phyloP scores from a whole-genome alignment of 1,140 invertebrate species.

The Diorhabda carinulata region DNA sequence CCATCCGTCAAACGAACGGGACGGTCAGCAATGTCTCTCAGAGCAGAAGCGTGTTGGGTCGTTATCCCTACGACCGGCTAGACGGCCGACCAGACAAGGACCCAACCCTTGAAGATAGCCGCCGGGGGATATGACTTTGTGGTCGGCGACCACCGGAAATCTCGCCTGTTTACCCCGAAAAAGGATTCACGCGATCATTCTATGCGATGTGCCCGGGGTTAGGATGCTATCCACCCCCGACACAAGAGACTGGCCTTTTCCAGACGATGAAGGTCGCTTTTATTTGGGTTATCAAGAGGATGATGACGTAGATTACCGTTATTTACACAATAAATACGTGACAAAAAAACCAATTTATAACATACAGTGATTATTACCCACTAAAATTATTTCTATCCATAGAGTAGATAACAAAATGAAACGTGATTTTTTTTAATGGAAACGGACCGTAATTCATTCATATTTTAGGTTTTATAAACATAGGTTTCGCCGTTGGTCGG shows the following conservation, averaged over 20 bases:
- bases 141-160: conserved; percentile 26
- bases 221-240: conserved; percentile 1
- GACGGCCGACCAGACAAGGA: conserved; percentile 20
- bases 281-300: conserved; percentile 32
- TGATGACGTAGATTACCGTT: not conserved
- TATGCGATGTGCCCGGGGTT: conserved; percentile 13
- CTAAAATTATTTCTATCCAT: no score
- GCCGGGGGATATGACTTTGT: conserved; percentile 20
- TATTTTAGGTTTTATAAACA: no score
- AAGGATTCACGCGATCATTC: conserved; percentile 31
- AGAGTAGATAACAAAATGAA: no score
- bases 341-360: no score
- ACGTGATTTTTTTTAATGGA: no score
- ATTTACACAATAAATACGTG: not conserved
- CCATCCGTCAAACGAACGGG: conserved; percentile 20
- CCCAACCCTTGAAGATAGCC: conserved; percentile 17
- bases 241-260: not conserved
- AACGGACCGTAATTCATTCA: no score
- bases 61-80: conserved; percentile 21
- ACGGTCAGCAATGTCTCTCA: conserved; percentile 18
- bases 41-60: conserved; percentile 15
- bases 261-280: conserved; percentile 30
- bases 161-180: conserved; percentile 27
- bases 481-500: no score
- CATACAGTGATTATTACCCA: no score